phyloP scores from a whole-genome alignment of 2,797 vertebrate species.

The Squalus acanthias region DNA sequence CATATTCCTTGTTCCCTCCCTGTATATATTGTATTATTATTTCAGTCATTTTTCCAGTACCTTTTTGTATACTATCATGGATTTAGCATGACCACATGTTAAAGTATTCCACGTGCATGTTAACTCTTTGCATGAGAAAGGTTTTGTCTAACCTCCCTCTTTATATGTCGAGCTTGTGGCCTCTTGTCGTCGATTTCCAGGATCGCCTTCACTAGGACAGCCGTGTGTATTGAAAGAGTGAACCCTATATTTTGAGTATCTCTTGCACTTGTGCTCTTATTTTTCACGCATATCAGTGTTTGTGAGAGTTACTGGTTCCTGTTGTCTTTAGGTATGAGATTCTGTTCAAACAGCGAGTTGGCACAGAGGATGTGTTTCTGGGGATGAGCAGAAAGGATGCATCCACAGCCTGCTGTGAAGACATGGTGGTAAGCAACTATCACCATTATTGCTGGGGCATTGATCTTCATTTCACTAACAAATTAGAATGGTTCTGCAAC shows the following conservation, averaged over 20 bases:
- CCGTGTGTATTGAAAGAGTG: not conserved
- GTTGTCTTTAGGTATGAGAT: slow-evolving; percentile 73
- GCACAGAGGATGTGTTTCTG: slow-evolving; percentile 82
- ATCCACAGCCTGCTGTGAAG: slow-evolving; percentile 85
- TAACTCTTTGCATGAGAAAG: not conserved
- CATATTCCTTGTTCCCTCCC: not conserved
- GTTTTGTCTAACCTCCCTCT: not conserved
- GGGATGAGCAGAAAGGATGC: slow-evolving; percentile 76
- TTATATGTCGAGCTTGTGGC: not conserved
- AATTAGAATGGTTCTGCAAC: not conserved
- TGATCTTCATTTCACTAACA: not conserved
- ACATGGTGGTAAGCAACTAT: slow-evolving; percentile 72
- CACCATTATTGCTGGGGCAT: not conserved
- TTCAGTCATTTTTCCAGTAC: not conserved
- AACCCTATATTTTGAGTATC: not conserved
- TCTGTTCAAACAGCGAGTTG: slow-evolving; percentile 77
- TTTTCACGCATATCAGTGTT: not conserved
- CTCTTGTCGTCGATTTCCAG: not conserved
- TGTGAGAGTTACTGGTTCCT: slow-evolving; percentile 41
- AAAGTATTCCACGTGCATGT: not conserved
- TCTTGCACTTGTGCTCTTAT: not conserved
- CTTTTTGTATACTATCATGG: not conserved
- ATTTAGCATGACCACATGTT: not conserved
- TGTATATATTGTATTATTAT: not conserved
- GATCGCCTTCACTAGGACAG: not conserved